A percentile compares a stretch with the other conserved stretches of the same genome.
Conservation (phyloP, 2,888 invertebrate genomes). For the Fragum whitleyi region DNA sequence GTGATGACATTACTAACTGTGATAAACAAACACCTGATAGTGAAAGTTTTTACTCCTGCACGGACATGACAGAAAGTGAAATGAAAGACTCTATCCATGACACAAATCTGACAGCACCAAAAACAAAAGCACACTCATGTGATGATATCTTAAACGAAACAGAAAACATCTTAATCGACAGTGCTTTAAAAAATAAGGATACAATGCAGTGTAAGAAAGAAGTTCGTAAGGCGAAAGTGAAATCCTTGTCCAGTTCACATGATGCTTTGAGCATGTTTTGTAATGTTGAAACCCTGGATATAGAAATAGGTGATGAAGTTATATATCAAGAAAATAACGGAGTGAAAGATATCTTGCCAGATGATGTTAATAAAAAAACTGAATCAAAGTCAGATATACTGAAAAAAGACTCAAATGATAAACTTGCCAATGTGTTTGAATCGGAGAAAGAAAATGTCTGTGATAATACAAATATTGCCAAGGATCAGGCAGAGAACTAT, state of each 20-base stretch:
- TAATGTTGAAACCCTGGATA: slow-evolving; percentile 32
- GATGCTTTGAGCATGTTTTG: slow-evolving; percentile 54
- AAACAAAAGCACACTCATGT: slow-evolving; percentile 50
- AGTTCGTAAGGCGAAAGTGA: slow-evolving; percentile 55
- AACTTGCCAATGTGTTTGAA: background rate
- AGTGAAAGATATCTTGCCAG: background rate
- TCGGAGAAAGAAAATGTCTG: slow-evolving; percentile 13
- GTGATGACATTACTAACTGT: slow-evolving; percentile 31
- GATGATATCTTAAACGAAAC: slow-evolving; percentile 44
- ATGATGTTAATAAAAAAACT: background rate
- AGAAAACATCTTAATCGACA: slow-evolving; percentile 26
- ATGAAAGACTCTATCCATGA: slow-evolving; percentile 23
- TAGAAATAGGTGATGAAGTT: slow-evolving; percentile 30
- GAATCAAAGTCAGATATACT: background rate
- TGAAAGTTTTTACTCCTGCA: slow-evolving; percentile 45
- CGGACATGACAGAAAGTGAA: slow-evolving; percentile 36
- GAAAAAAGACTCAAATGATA: background rate
- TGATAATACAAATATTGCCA: slow-evolving; percentile 7
- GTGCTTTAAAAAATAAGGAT: slow-evolving; percentile 34
- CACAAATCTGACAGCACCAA: background rate
- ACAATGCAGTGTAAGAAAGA: slow-evolving; percentile 41
- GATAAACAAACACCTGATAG: slow-evolving; percentile 22
- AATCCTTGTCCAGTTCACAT: slow-evolving; percentile 66
- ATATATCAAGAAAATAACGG: background rate
- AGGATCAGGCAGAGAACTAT: background rate